Conservation (phyloP, 2,113 vertebrate species). For the Octodon degus region DNA sequence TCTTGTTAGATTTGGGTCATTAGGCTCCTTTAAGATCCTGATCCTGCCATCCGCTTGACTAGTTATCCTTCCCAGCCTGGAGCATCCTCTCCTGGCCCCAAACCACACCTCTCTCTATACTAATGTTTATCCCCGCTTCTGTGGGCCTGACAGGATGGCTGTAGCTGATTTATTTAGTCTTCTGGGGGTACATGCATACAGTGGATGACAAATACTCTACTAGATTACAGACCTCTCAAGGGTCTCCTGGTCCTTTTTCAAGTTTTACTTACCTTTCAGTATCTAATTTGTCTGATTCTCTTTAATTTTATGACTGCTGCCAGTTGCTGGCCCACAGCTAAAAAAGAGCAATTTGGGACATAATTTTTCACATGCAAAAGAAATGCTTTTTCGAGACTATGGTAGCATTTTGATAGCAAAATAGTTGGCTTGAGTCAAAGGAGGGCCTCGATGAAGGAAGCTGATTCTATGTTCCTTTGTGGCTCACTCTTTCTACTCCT, state of each 20-base stretch:
- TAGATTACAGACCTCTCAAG: neutral
- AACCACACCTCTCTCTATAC: neutral
- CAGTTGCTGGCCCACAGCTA: neutral
- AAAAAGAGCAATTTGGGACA: neutral
- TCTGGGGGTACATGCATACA: neutral
- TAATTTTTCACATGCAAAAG: neutral
- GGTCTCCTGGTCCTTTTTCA: neutral
- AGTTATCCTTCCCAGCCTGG: neutral
- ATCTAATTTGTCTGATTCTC: neutral
- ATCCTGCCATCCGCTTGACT: neutral
- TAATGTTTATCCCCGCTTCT: neutral
- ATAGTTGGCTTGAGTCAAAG: neutral
- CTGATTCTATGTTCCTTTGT: neutral
- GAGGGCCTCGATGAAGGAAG: neutral
- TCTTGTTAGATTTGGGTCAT: slow-evolving; percentile 47
- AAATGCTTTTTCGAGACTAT: slow-evolving; percentile 28
- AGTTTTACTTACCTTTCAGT: neutral
- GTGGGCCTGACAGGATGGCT: neutral
- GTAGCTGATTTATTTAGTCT: neutral
- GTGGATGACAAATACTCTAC: neutral
- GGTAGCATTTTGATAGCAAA: slow-evolving; percentile 35
- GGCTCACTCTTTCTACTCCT: slow-evolving; percentile 47
- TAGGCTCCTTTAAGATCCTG: slow-evolving; percentile 51
- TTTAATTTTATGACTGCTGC: neutral
- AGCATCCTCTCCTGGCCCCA: neutral